Conservation (phyloP, 2,888 invertebrate genomes). For the Athalia circularis region DNA sequence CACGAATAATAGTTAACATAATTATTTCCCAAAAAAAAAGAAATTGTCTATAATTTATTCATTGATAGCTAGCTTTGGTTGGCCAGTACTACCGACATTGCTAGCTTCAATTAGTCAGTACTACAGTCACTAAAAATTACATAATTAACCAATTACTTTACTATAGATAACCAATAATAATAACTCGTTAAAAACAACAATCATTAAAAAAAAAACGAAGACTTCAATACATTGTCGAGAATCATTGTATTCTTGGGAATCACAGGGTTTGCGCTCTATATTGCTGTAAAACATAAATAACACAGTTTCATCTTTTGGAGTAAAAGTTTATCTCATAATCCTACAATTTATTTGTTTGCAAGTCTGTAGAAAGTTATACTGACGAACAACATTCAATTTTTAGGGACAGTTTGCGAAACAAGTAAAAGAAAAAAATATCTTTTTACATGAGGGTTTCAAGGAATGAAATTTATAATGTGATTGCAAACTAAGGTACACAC, state of each 20-base stretch:
- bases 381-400: not conserved
- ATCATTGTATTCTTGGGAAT: conserved; percentile 44
- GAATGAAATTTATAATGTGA: conserved; percentile 27
- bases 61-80: conserved; percentile 45
- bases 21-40: conserved; percentile 49
- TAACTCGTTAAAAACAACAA: conserved; percentile 61
- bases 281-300: not conserved
- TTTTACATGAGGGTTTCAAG: not conserved
- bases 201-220: conserved; percentile 57
- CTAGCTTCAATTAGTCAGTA: conserved; percentile 44
- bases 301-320: not conserved
- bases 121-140: conserved; percentile 56
- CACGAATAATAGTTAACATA: conserved; percentile 33
- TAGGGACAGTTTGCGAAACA: not conserved
- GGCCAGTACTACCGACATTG: conserved; percentile 40
- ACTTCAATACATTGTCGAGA: conserved; percentile 61
- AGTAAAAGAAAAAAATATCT: not conserved
- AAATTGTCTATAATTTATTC: conserved; percentile 54
- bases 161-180: conserved; percentile 56
- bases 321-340: too few species aligned
- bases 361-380: too few species aligned
- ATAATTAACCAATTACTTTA: conserved; percentile 52
- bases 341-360: too few species aligned
- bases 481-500: conserved; percentile 9
- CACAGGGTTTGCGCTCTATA: conserved; percentile 34